phyloP scores from a whole-genome alignment of 2,797 vertebrate genomes.

The Masticophis lateralis region DNA sequence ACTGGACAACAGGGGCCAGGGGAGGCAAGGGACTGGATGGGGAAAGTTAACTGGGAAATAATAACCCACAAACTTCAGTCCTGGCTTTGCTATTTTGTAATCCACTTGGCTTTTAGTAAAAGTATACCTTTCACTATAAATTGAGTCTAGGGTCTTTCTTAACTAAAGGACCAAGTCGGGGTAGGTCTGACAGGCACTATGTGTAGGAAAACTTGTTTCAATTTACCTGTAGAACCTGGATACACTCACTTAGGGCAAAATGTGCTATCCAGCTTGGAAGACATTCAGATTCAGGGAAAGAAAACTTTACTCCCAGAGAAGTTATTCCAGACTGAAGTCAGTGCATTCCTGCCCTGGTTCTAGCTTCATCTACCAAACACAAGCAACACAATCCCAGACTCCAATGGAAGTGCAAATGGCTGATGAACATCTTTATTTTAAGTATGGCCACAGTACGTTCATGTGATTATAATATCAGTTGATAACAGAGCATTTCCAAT shows the following conservation, averaged over 20 bases:
- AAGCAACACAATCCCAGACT: background rate
- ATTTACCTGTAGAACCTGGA: background rate
- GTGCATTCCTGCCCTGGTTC: background rate
- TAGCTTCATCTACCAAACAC: background rate
- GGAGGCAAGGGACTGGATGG: fast-evolving
- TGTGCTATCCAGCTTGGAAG: background rate
- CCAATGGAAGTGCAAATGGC: background rate
- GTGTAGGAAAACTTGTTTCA: background rate
- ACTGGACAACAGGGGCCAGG: background rate
- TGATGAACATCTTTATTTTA: background rate
- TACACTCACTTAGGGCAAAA: background rate
- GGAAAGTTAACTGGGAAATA: background rate
- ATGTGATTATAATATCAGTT: background rate
- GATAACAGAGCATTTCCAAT: background rate
- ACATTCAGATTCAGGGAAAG: background rate
- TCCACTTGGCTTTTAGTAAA: background rate
- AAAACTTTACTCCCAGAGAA: background rate
- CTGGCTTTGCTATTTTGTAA: background rate
- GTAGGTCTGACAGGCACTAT: background rate
- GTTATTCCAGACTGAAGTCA: background rate
- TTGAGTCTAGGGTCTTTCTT: background rate
- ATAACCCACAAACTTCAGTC: background rate
- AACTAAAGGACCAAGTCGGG: background rate
- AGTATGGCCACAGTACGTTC: background rate
- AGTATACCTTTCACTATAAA: background rate